Percentiles rank a stretch among this genome's conserved stretches.
phyloP scores from a whole-genome alignment of 2,113 vertebrate genomes.

The Bettongia penicillata region DNA sequence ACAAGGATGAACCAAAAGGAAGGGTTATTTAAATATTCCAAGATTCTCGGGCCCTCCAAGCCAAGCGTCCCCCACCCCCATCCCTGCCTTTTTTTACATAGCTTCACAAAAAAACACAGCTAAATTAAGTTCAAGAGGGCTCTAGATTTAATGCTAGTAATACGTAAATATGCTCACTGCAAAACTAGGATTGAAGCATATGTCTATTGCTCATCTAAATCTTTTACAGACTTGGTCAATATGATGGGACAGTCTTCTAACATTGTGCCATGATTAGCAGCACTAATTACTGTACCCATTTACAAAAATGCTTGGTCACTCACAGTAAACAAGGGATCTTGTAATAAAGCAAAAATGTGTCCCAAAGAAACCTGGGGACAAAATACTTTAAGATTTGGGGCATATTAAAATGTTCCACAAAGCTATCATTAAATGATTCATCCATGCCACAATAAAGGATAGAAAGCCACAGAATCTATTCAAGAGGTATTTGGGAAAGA shows the following conservation, averaged over 20 bases:
- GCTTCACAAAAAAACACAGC: constrained; percentile 64
- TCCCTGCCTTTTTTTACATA: background rate
- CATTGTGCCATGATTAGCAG: constrained; percentile 47
- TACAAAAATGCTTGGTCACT: constrained; percentile 46
- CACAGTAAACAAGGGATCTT: constrained; percentile 24
- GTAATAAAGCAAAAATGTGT: constrained; percentile 45
- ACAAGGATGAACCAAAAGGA: constrained; percentile 57
- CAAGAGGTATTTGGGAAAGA: constrained; percentile 13
- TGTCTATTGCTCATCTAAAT: background rate
- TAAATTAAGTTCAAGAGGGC: constrained; percentile 55
- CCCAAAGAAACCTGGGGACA: background rate
- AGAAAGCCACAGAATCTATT: background rate
- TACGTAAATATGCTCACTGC: constrained; percentile 16
- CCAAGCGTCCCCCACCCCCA: background rate
- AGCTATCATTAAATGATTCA: constrained; percentile 33
- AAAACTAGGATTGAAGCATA: constrained; percentile 24
- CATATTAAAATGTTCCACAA: constrained; percentile 26
- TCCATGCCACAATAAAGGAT: background rate
- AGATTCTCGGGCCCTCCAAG: constrained; percentile 63
- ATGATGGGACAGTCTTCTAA: constrained; percentile 27
- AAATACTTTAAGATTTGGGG: background rate
- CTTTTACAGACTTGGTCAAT: constrained; percentile 9
- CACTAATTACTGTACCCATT: constrained; percentile 51
- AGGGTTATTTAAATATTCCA: constrained; percentile 69
- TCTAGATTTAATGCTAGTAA: constrained; percentile 27